phyloP scores from a whole-genome alignment of 2,797 vertebrate genomes.

The Dicrostonyx torquatus region DNA sequence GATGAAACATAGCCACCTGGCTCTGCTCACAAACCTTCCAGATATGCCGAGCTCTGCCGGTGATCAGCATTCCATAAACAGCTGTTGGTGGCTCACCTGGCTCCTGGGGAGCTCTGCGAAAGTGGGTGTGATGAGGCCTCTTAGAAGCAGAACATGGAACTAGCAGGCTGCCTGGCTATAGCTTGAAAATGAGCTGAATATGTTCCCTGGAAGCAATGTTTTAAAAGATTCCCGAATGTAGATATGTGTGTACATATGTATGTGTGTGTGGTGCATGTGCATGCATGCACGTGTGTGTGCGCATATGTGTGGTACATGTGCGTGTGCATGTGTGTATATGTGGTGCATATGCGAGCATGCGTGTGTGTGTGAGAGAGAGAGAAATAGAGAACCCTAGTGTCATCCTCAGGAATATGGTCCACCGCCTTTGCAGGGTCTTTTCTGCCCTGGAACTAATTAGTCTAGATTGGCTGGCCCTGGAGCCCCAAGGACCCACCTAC shows the following conservation, averaged over 20 bases:
- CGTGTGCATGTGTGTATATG: neutral
- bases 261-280: neutral
- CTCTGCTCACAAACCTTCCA: neutral
- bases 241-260: neutral
- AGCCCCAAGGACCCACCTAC: neutral
- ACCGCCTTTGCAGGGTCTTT: neutral
- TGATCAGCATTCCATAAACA: neutral
- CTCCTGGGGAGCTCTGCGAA: neutral
- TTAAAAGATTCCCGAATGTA: neutral
- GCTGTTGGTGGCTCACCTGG: neutral
- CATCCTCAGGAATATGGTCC: neutral
- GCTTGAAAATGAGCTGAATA: neutral
- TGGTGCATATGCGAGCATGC: neutral
- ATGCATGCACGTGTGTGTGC: neutral
- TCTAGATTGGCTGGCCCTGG: neutral
- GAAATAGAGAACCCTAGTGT: neutral
- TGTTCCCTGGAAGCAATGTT: neutral
- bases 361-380: too few species aligned
- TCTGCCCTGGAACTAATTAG: neutral
- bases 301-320: too few species aligned
- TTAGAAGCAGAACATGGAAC: neutral
- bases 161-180: neutral
- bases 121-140: neutral
- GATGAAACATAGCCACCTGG: neutral
- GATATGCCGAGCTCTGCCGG: neutral